These are phyloP conservation scores for Leiothrix lutea DNA, from an alignment of 2,113 vertebrate genomes.

Conservation along the genomic window DNA sequence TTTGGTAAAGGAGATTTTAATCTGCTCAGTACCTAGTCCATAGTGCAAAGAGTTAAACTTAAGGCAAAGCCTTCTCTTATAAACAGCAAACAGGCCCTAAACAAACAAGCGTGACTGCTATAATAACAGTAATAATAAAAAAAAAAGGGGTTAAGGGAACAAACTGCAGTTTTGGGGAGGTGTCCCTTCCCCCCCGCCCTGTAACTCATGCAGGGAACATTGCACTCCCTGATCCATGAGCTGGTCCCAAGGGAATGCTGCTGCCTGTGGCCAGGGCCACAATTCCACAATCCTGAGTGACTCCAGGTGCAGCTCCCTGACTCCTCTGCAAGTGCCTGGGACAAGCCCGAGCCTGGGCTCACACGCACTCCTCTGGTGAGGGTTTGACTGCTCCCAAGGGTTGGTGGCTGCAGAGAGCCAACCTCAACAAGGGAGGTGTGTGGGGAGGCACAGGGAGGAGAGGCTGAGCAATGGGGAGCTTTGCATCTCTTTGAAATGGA, in stretches of 20 bases:
- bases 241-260: not conserved
- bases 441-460: not conserved
- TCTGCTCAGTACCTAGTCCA: not conserved
- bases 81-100: slow-evolving; percentile 28
- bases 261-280: not conserved
- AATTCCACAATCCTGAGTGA: not conserved
- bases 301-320: not conserved
- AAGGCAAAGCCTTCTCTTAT: slow-evolving; percentile 51
- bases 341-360: not conserved
- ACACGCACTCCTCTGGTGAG: accelerated
- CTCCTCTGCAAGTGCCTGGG: not conserved
- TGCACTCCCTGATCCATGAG: not conserved
- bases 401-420: not conserved
- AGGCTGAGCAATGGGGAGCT: not conserved
- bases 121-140: not conserved
- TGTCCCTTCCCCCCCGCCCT: not conserved
- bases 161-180: not conserved
- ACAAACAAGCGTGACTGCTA: not conserved
- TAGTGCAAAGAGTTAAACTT: slow-evolving; percentile 61
- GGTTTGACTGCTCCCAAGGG: not conserved
- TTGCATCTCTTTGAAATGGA: not conserved
- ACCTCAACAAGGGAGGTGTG: accelerated
- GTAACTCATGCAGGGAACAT: accelerated
- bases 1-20: slow-evolving; percentile 43
- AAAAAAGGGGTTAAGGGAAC: not conserved